Base-by-base conservation (phyloP, 2,888 invertebrate genomes). In the Xestobium rufovillosum region DNA sequence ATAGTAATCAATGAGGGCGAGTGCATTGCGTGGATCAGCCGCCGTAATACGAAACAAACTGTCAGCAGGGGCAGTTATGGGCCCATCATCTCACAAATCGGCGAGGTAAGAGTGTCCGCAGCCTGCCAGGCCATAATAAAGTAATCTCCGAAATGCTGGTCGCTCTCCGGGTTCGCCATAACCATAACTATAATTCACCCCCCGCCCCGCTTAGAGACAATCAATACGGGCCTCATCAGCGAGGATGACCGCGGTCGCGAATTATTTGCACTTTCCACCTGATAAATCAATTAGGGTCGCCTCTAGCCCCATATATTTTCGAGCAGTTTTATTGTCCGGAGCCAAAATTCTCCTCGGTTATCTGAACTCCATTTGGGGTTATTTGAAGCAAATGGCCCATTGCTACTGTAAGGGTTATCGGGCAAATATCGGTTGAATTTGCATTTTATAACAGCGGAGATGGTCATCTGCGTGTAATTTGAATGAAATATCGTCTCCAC, bases 181-280 rank as follows among this genome's bases (percentile, higher is more conserved):
- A 64, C 62, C 63, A 64, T 64, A 64, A 63, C 63, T 61, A 63
- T 63, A 65, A 63, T 58, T 65, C 63, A 63, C 56, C 57, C 55
- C 47, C 52, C 48, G 45, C 56, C 53, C 48, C 47, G 48, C 46
- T n/a, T n/a, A n/a, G 23, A n/a, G 23, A 48, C 51, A 56, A 55
- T 54, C 51, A 50, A 41, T 39, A 8, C 23, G 6, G 6, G 6
- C 23, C 23, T 19, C 23, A 19, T 19, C 23, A 19, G n/a, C 23
- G 6, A n/a, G 23, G n/a, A 8, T n/a, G 23, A 19, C 23, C 6
- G 6, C 44, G 46, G 48, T 48, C 48, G 51, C 49, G 51, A 51
- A 55, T 48, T 50, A 53, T 51, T 55, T 53, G 52, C 49, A 47
- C 49, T 60, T 63, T 62, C 62, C 62, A 63, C 62, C 62, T 62